Conservation (phyloP, 1,140 invertebrate species). For the Latrodectus geometricus region DNA sequence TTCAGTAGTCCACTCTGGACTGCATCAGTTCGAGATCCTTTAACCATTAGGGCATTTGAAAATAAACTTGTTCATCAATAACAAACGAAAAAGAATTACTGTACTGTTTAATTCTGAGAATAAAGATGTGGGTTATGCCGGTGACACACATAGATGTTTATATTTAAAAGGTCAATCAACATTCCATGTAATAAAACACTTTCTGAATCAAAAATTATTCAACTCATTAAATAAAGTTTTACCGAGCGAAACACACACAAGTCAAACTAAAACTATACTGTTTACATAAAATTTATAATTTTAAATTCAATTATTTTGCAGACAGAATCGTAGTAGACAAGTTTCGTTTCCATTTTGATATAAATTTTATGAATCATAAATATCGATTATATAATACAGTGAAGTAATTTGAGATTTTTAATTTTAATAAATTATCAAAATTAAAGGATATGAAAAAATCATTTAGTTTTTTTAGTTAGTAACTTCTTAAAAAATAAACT, state of each 20-base stretch:
- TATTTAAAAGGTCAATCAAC: not conserved
- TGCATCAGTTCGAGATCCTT: conserved; percentile 6
- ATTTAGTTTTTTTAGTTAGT: no score
- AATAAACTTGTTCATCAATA: not conserved
- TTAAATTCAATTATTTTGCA: not conserved
- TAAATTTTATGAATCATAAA: not conserved
- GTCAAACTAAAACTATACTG: no score
- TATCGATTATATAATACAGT: not conserved
- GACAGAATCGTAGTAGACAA: not conserved
- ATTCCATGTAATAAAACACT: not conserved
- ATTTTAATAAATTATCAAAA: no score
- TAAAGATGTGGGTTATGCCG: conserved; percentile 31
- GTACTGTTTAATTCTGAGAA: not conserved
- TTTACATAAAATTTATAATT: no score
- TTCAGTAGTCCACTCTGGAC: conserved; percentile 42
- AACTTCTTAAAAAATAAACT: no score
- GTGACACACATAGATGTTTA: conserved; percentile 27
- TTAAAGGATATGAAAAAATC: no score
- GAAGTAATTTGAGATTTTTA: no score
- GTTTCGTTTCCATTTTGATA: conserved; percentile 1
- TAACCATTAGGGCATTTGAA: conserved; percentile 39
- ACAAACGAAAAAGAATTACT: conserved; percentile 4
- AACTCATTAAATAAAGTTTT: not conserved
- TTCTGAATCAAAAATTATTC: not conserved
- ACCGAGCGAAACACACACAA: no score